phyloP scores from a whole-genome alignment of 2,888 invertebrate species.

The Mythimna ferrago region DNA sequence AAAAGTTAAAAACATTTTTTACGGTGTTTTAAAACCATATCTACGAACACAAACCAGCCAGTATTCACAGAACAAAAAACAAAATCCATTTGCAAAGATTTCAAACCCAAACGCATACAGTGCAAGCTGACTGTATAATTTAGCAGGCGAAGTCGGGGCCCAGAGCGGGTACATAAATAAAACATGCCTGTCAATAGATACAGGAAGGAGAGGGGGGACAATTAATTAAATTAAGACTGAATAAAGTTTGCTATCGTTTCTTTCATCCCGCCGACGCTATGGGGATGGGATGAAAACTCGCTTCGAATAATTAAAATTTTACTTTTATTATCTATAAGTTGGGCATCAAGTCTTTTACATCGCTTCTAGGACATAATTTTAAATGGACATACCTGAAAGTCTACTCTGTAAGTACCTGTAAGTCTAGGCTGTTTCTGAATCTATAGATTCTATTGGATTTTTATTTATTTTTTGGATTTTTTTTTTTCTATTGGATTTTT shows the following conservation, averaged over 20 bases:
- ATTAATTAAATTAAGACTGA: constrained; percentile 82
- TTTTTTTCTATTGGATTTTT: too few relatives aligned
- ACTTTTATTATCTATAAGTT: constrained; percentile 56
- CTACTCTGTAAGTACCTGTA: too few relatives aligned
- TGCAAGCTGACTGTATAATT: constrained; percentile 59
- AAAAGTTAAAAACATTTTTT: not conserved
- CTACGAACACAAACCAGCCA: constrained; percentile 1
- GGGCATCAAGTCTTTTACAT: constrained; percentile 34
- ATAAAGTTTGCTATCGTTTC: constrained; percentile 78
- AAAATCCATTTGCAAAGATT: constrained; percentile 49
- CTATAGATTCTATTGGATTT: too few relatives aligned
- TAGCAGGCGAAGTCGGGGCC: constrained; percentile 58
- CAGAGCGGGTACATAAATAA: constrained; percentile 70
- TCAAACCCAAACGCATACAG: constrained; percentile 54
- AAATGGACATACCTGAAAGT: not conserved
- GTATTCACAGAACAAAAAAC: constrained; percentile 16
- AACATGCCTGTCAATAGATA: constrained; percentile 74
- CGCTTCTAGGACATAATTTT: not conserved
- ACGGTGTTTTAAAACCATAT: too few relatives aligned
- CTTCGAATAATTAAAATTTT: constrained; percentile 71
- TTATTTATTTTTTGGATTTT: too few relatives aligned
- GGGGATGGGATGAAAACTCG: constrained; percentile 67
- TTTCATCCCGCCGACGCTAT: constrained; percentile 70
- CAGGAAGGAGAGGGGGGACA: constrained; percentile 71
- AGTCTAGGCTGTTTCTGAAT: too few relatives aligned